Evolutionary conservation across 2,888 invertebrate genomes (phyloP), one percentile per base, ranked within the genome.

Genomic region (Falcaria lacertinaria): DNA sequence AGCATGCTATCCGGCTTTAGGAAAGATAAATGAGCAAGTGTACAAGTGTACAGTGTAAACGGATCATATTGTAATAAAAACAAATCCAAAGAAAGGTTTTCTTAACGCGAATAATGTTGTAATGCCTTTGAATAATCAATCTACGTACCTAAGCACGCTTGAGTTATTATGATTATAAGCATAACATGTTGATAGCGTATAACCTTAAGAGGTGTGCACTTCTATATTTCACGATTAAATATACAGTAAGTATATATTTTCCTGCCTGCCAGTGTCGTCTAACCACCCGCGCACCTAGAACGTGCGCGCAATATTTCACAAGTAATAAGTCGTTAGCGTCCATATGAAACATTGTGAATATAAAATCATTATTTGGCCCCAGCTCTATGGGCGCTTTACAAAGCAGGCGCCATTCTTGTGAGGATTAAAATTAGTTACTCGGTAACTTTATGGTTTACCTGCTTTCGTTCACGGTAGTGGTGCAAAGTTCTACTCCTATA

Each of bases 371-470:
- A 72, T 78, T 75, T 73, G 74, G 69, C 65, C 64, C 61, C 50
- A 16, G 39, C 53, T 53, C 56, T 60, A 63, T 74, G 67, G 67
- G 59, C 58, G 52, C 57, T 57, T 64, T 64, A 73, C 75, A 78
- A 78, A 76, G 73, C 68, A 59, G 59, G 57, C 57, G 60, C 65
- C 66, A 72, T 79, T 76, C 74, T 76, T 71, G 56, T 60, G 46
- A 50, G 70, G 74, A 82, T 81, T 80, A 82, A 78, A 79, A 77
- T 74, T 63, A 75, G 69, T 71, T 73, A 79, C 71, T 73, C 73
- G 74, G 80, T 80, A 66, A n/a, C n/a, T n/a, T n/a, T n/a, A n/a
- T 19, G 19, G 61, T 60, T 62, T 58, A 68, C 71, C 66, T 73
- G 69, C 64, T 60, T 60, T 52, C 52, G 50, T 34, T 40, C 40